phyloP scores from a whole-genome alignment of 2,113 vertebrate genomes.

The Protomyctophum bolini region DNA sequence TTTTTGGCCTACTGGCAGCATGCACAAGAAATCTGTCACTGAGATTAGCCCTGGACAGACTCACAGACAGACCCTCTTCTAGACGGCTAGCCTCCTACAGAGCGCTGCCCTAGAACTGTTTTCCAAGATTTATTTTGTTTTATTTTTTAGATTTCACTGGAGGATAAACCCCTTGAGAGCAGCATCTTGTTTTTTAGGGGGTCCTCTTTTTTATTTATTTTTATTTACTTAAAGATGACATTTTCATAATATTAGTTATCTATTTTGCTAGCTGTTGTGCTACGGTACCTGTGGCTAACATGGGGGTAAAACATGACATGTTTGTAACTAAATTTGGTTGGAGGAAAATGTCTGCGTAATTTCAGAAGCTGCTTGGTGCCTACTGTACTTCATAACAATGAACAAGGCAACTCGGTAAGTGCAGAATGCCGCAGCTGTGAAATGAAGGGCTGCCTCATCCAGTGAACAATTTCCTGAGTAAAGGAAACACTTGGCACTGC shows the following conservation, averaged over 20 bases:
- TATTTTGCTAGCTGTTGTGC: conserved; percentile 41
- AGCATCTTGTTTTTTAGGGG: background rate
- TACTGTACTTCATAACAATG: conserved; percentile 56
- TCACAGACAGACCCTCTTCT: no score
- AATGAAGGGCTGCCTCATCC: conserved; percentile 75
- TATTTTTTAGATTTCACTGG: background rate
- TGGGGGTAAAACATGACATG: conserved; percentile 46
- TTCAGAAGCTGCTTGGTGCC: conserved; percentile 63
- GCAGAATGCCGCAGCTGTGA: conserved; percentile 75
- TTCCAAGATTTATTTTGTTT: background rate
- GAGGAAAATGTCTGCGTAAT: conserved; percentile 49
- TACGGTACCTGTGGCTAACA: conserved; percentile 41
- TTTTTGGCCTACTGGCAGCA: no score
- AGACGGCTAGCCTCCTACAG: no score
- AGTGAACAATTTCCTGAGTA: conserved; percentile 64
- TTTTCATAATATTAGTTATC: conserved; percentile 64
- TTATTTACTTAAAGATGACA: conserved; percentile 43
- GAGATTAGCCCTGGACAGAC: no score
- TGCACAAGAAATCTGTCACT: no score
- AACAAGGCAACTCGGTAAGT: conserved; percentile 59
- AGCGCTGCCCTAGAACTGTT: no score
- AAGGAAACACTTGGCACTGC: conserved; percentile 73
- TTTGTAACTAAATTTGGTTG: conserved; percentile 49
- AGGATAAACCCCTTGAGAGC: no score
- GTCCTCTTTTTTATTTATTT: background rate